Base-by-base conservation (phyloP, 2,888 invertebrate species). In the Bembecia ichneumoniformis region DNA sequence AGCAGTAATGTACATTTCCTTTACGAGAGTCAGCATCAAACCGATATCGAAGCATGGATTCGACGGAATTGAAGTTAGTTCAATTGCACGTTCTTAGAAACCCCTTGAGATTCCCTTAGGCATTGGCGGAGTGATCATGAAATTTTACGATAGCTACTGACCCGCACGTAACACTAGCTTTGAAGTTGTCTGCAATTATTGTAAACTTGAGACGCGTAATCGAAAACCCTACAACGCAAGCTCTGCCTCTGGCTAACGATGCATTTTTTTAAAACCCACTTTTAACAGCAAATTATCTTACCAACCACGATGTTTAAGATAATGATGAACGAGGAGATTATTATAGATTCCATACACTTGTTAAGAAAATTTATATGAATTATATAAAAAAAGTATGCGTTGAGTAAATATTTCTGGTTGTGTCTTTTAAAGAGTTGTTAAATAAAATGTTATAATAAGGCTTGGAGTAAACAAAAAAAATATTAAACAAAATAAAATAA, bases 91-190 rank as follows among this genome's bases (percentile, higher is more conserved):
- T 59, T 60, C 52, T 48, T 57, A 54, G 48, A 55, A 54, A 59
- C 52, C 58, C 62, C 58, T 62, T 58, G 60, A 66, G 66, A 70
- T 61, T 67, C 64, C 66, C 64, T 68, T 66, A 59, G 58, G 63
- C 61, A 55, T 57, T 60, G 63, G 63, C 58, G 57, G 58, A 74
- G 68, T 65, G 73, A 66, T 78, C 77, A 65, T 78, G 70, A 79
- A 77, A 70, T 72, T 80, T 82, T 73, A 82, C 68, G 77, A 74
- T 59, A 64, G 70, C 76, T 74, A 74, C 76, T 75, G 74, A 77
- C 74, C 71, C 65, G 59, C 65, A 63, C 69, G 70, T 72, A 70
- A 66, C 71, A 70, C 71, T 71, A 67, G 69, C 71, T 69, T 68
- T 72, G 68, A 66, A 71, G 66, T 67, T 71, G 68, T 71, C 62